These are phyloP conservation scores for Bradysia coprophila DNA, from an alignment of 1,140 invertebrate species.

Conservation along the genomic window DNA sequence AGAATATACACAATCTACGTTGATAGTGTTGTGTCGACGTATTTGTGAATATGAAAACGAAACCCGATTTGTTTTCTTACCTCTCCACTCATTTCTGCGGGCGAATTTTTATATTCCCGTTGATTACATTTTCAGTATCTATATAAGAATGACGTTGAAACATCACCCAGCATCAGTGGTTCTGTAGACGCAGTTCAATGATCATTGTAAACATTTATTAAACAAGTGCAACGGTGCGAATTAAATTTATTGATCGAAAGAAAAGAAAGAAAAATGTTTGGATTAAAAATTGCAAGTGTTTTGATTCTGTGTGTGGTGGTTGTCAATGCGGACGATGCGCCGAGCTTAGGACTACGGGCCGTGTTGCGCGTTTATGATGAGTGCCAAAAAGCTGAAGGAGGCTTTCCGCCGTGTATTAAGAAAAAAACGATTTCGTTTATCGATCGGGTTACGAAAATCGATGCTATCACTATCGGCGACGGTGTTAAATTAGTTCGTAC, in stretches of 20 bases:
- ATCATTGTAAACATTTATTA: slow-evolving; percentile 2
- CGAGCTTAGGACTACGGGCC: slow-evolving; percentile 27
- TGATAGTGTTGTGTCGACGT: background rate
- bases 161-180: slow-evolving; percentile 2
- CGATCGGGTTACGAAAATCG: slow-evolving; percentile 46
- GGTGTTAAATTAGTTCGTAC: slow-evolving; percentile 41
- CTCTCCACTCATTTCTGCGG: background rate
- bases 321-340: background rate
- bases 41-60: background rate
- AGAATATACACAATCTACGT: too few relatives aligned
- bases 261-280: slow-evolving; percentile 1
- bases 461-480: slow-evolving; percentile 41
- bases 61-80: background rate
- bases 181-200: slow-evolving; percentile 2
- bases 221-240: background rate
- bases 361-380: slow-evolving; percentile 40
- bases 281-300: background rate
- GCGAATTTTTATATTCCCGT: background rate
- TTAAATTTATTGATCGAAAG: background rate
- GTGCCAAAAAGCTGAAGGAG: slow-evolving; percentile 32
- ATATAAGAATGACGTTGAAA: background rate
- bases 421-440: slow-evolving; percentile 60
- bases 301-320: slow-evolving; percentile 2
- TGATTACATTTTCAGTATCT: background rate
- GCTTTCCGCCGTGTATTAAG: slow-evolving; percentile 52